Evolutionary conservation across 2,888 invertebrate species (phyloP).

Genomic region (Ochropleura plecta): DNA sequence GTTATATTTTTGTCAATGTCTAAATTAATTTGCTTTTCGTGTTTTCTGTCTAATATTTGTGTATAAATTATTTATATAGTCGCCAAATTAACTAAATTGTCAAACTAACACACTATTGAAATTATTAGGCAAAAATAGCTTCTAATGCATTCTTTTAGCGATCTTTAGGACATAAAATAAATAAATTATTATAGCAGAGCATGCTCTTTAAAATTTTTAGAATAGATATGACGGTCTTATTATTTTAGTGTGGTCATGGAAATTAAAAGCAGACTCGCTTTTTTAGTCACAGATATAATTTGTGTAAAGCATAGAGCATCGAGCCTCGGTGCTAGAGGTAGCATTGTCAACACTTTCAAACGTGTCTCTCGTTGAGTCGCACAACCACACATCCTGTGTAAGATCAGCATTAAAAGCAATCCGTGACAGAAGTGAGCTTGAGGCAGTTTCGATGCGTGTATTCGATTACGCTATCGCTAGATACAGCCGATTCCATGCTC

Average conservation of each 20-base stretch:
- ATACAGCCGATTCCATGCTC: conserved; percentile 1
- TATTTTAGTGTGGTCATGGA: conserved; percentile 19
- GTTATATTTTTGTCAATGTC: conserved; percentile 52
- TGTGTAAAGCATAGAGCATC: conserved; percentile 34
- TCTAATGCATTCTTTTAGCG: conserved; percentile 53
- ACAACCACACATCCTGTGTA: neutral
- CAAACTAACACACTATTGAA: conserved; percentile 38
- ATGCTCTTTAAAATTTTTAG: conserved; percentile 53
- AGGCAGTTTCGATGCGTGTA: neutral
- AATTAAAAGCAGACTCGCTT: conserved; percentile 25
- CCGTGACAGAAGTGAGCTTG: neutral
- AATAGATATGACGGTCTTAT: conserved; percentile 30
- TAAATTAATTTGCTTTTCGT: conserved; percentile 57
- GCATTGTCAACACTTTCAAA: neutral
- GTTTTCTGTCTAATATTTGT: conserved; percentile 50
- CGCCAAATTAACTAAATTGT: conserved; percentile 42
- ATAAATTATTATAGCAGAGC: conserved; percentile 44
- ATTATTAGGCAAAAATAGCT: conserved; percentile 47
- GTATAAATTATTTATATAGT: conserved; percentile 44
- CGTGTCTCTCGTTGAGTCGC: neutral
- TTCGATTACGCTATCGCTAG: neutral
- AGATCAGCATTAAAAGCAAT: neutral
- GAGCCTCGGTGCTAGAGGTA: neutral
- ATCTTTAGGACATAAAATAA: conserved; percentile 53
- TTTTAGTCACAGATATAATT: conserved; percentile 36